Conservation (phyloP, 2,113 vertebrate genomes). For the Poeciliopsis retropinna region DNA sequence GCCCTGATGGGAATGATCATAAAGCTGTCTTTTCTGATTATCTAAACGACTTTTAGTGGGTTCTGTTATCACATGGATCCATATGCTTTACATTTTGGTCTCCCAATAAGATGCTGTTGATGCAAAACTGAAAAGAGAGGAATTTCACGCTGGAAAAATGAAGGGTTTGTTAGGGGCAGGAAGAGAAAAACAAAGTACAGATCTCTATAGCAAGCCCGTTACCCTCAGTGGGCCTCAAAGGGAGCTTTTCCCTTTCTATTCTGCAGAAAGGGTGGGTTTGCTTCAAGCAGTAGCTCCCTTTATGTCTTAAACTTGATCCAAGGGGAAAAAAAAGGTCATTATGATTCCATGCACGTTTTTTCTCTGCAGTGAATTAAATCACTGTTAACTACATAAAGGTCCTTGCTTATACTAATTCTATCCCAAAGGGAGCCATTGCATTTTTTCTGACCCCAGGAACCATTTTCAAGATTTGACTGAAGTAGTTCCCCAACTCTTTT, state of each 20-base stretch:
- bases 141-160: constrained; percentile 21
- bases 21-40: constrained; percentile 16
- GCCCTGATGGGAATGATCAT: not conserved
- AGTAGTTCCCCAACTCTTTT: too few species aligned
- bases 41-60: not conserved
- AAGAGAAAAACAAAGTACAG: constrained; percentile 10
- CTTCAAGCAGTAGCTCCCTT: not conserved
- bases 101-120: constrained; percentile 22
- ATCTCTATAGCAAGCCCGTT: constrained; percentile 37
- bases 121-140: constrained; percentile 6
- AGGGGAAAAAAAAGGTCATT: not conserved
- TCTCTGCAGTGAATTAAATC: not conserved
- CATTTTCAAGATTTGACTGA: too few species aligned
- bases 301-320: not conserved
- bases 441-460: too few species aligned
- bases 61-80: constrained; percentile 1
- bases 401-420: too few species aligned
- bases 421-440: too few species aligned
- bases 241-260: not conserved
- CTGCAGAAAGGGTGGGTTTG: not conserved
- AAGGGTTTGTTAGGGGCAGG: not conserved
- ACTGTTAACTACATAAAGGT: not conserved
- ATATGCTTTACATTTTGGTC: not conserved
- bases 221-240: constrained; percentile 29
- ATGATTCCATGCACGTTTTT: not conserved